phyloP scores from a whole-genome alignment of 30 jellyfish, hydroid and myxozoan species.

The Pelagia noctiluca region DNA sequence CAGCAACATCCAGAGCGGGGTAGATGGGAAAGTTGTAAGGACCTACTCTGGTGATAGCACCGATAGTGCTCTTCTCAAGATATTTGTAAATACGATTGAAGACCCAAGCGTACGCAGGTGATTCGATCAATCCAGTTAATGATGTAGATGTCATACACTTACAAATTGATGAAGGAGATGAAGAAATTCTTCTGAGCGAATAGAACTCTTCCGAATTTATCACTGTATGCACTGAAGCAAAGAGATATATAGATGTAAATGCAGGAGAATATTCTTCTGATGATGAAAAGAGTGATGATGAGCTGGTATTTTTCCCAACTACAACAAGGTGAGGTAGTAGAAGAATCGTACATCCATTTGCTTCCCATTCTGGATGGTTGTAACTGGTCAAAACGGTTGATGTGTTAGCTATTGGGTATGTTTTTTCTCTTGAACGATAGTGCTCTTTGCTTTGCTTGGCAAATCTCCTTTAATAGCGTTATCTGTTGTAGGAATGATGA shows the following conservation, averaged over 20 bases:
- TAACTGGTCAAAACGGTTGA: constrained; percentile 19
- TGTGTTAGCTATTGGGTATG: constrained; percentile 38
- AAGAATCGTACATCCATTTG: constrained; percentile 25
- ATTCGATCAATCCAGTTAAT: constrained; percentile 19
- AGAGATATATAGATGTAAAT: not conserved
- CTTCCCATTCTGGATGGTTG: constrained; percentile 37
- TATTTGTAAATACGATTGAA: constrained; percentile 17
- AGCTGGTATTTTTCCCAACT: constrained; percentile 2
- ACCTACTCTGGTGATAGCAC: constrained; percentile 3
- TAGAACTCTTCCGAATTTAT: constrained; percentile 16
- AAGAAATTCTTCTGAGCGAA: constrained; percentile 23
- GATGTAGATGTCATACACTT: constrained; percentile 16
- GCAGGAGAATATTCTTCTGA: not conserved
- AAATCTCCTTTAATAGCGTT: not conserved
- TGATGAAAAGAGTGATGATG: constrained; percentile 3
- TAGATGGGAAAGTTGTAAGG: constrained; percentile 23
- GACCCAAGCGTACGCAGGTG: constrained; percentile 25
- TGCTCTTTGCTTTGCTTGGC: constrained; percentile 8
- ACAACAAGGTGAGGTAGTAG: constrained; percentile 28
- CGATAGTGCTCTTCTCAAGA: constrained; percentile 19
- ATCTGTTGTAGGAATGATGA: constrained; percentile 1
- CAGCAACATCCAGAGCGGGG: constrained; percentile 24
- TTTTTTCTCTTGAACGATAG: constrained; percentile 16
- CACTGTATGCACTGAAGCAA: constrained; percentile 2
- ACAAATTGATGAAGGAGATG: constrained; percentile 32